These are phyloP conservation scores for Hemibagrus wyckioides DNA, from an alignment of 2,113 vertebrate genomes.

Conservation along the genomic window DNA sequence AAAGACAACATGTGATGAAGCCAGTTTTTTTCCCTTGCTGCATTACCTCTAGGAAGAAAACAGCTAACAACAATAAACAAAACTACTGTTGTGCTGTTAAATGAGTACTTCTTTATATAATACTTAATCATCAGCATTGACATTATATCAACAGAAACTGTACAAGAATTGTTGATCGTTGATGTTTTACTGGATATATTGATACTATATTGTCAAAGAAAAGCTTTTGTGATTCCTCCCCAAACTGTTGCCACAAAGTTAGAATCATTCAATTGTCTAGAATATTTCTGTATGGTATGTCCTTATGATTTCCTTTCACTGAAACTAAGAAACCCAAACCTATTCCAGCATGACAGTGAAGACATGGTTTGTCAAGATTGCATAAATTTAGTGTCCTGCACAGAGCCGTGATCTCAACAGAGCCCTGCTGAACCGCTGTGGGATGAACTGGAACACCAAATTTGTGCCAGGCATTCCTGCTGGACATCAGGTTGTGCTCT, in stretches of 20 bases:
- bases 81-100: not conserved
- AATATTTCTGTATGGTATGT: not conserved
- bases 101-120: not conserved
- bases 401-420: not conserved
- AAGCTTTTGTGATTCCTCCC: not conserved
- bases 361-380: not conserved
- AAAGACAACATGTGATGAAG: conserved; percentile 33
- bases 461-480: not conserved
- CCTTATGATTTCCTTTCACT: not conserved
- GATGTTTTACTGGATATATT: not conserved
- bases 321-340: not conserved
- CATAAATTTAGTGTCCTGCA: not conserved
- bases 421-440: not conserved
- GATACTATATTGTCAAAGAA: not conserved
- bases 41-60: not conserved
- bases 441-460: not conserved
- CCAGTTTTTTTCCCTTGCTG: not conserved
- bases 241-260: not conserved
- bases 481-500: not conserved
- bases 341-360: not conserved
- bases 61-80: not conserved
- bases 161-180: not conserved
- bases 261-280: not conserved
- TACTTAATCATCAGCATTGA: not conserved
- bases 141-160: not conserved